Evolutionary conservation across 2,888 invertebrate genomes (phyloP), one percentile per base, ranked within the genome.

Genomic region (Drosophila longiperda): DNA sequence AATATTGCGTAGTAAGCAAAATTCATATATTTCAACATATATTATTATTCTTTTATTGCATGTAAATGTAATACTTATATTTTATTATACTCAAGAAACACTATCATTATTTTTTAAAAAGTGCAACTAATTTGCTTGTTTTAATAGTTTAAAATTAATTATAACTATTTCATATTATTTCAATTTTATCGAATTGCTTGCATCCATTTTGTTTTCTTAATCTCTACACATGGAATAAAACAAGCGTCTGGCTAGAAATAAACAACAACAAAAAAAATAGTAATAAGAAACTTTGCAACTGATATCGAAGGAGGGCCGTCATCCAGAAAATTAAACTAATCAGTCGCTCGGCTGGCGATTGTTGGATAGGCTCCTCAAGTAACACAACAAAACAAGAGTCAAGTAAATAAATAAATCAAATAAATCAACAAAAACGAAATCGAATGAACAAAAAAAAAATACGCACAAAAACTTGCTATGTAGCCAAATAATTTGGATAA

Each of bases 381-480:
- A 71, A 38, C 54, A 71, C 59, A 72, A 45, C 53, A 17, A 26
- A 53, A 59, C 62, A 61, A 73, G 70, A 64, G 65, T 70, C 74
- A 83, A 79, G 85, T 82, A 89, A 87, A 87, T 85, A 89, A 83
- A 87, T 87, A 89, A 84, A 87, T 84, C 88, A 89, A 89, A 83
- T 82, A 84, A 80, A 84, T 82, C 86, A 88, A 78, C 66, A 70
- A 12, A 76, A 75, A 17, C 29, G 11, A 64, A 57, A 67, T 48
- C 49, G 54, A 54, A 54, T 17, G 36, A 70, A 64, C 26, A 45
- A 34, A 7, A 48, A 42, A 29, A 49, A 60, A 49, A 73, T 48
- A 59, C 72, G 57, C 36, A 52, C 36, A 69, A 53, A 60, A 74
- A 69, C 73, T 64, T 73, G 79, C 57, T 64, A 68, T 57, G 68